A percentile compares a stretch with the other conserved stretches of the same genome.
These are phyloP conservation scores for Cygnus atratus DNA, from an alignment of 2,113 vertebrate genomes.

Conservation along the genomic window DNA sequence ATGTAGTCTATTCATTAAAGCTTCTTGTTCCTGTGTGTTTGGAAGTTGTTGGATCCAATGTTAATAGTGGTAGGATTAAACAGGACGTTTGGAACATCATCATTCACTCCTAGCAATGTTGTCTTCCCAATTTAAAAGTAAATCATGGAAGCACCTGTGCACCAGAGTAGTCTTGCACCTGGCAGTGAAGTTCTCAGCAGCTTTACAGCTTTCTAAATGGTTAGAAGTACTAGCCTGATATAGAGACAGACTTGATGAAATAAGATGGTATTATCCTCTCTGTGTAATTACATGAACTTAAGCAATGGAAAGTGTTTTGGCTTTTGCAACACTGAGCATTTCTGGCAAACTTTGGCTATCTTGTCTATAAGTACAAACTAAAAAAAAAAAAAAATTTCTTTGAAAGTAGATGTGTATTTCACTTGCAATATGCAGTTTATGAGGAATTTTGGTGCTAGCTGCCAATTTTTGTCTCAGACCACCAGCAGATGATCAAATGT, in stretches of 20 bases:
- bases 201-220: neutral
- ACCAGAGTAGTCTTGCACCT: neutral
- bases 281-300: neutral
- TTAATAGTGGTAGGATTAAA: neutral
- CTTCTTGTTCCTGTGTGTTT: neutral
- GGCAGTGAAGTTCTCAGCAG: neutral
- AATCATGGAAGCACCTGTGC: neutral
- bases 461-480: neutral
- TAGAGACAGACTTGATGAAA: neutral
- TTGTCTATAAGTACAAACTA: neutral
- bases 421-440: neutral
- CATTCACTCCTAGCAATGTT: neutral
- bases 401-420: neutral
- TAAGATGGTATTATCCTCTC: neutral
- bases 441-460: neutral
- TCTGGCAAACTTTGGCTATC: neutral
- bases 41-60: neutral
- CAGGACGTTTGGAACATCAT: neutral
- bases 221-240: neutral
- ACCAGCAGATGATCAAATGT: accelerated
- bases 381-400: neutral
- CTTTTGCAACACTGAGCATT: neutral
- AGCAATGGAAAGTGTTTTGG: neutral
- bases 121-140: neutral
- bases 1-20: neutral